Evolutionary conservation across 2,797 vertebrate species (phyloP).

Genomic region (Numenius phaeopus): DNA sequence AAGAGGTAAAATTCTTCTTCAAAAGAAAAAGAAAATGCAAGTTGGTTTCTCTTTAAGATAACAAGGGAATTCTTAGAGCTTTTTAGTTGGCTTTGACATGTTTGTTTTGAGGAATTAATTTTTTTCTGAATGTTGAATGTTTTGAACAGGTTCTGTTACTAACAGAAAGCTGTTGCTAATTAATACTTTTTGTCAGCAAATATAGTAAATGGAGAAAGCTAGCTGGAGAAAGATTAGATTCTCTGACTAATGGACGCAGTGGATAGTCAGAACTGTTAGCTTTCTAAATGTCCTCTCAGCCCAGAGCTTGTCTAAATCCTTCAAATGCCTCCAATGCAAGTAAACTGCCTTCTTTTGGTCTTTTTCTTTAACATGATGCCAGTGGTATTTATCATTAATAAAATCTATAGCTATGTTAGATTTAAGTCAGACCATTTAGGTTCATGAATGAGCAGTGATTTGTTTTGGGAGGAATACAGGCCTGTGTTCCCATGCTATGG

Average conservation of each 20-base stretch:
- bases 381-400: not conserved
- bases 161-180: not conserved
- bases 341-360: not conserved
- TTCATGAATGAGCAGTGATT: not conserved
- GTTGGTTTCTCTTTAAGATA: not conserved
- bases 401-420: not conserved
- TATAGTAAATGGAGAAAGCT: not conserved
- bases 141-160: not conserved
- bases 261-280: not conserved
- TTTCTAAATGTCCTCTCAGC: not conserved
- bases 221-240: not conserved
- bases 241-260: not conserved
- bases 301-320: not conserved
- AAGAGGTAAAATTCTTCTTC: not conserved
- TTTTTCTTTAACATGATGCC: not conserved
- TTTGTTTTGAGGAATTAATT: not conserved
- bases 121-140: not conserved
- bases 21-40: not conserved
- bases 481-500: accelerated
- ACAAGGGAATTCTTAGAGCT: not conserved
- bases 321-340: not conserved
- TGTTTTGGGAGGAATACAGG: accelerated
- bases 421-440: not conserved
- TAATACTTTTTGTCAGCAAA: not conserved
- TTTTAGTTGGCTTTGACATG: not conserved